phyloP scores from a whole-genome alignment of 1,140 invertebrate genomes.

The Bombus consobrinus region DNA sequence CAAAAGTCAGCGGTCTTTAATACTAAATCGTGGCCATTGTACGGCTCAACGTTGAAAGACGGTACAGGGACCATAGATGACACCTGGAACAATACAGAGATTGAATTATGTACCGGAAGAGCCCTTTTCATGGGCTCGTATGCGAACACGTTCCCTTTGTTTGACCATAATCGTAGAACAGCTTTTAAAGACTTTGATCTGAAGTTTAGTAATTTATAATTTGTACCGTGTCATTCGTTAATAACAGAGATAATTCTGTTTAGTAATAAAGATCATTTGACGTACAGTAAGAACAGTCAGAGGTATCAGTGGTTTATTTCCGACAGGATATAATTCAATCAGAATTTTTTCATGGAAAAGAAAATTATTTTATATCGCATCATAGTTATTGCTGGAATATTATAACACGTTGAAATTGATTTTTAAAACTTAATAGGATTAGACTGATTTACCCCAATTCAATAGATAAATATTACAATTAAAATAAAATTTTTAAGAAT shows the following conservation, averaged over 20 bases:
- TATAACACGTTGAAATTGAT: no score
- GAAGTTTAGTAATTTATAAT: not conserved
- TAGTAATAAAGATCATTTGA: no score
- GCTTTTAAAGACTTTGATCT: not conserved
- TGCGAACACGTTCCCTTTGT: slow-evolving; percentile 2
- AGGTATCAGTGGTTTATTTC: not conserved
- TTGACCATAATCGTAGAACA: not conserved
- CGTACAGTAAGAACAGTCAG: no score
- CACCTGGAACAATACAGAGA: slow-evolving; percentile 38
- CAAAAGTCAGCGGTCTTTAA: slow-evolving; percentile 16
- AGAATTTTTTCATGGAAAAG: not conserved
- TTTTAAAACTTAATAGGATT: no score
- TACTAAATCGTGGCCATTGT: slow-evolving; percentile 30
- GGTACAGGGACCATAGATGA: slow-evolving; percentile 13
- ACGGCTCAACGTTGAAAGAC: slow-evolving; percentile 6
- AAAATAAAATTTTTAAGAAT: no score
- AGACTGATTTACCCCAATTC: no score
- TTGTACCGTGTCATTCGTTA: not conserved
- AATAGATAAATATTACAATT: no score
- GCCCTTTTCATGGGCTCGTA: slow-evolving; percentile 5
- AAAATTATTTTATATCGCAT: not conserved
- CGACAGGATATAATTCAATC: not conserved
- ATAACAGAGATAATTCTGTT: not conserved
- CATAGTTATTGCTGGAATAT: no score
- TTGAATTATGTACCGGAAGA: slow-evolving; percentile 44